Evolutionary conservation across 2,113 vertebrate genomes (phyloP).

Genomic region (Sorex fumeus): DNA sequence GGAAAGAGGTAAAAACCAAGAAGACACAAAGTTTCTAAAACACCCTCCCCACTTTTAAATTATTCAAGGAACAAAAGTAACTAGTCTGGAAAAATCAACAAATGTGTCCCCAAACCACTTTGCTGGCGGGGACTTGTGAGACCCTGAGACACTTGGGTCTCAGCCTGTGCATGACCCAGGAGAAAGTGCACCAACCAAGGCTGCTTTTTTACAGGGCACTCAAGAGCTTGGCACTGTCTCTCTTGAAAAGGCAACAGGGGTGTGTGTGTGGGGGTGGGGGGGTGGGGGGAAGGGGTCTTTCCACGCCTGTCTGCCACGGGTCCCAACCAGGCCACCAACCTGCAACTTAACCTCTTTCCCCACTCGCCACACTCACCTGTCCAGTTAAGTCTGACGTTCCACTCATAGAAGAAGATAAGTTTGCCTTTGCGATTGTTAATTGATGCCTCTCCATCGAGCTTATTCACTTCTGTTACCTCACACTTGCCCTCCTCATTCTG

Average conservation of each 20-base stretch:
- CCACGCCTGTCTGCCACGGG: background rate
- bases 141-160: background rate
- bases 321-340: background rate
- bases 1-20: background rate
- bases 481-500: conserved; percentile 93
- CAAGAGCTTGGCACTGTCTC: background rate
- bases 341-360: background rate
- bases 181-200: background rate
- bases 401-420: conserved; percentile 99
- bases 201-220: background rate
- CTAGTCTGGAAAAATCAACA: background rate
- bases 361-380: conserved; percentile 88
- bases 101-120: background rate
- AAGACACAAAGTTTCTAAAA: background rate
- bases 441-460: conserved; percentile 96
- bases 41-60: background rate
- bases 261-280: no score
- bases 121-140: background rate
- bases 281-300: background rate
- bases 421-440: conserved; percentile 99
- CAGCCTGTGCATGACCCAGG: background rate
- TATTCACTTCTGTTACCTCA: conserved; percentile 96
- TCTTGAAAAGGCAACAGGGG: background rate
- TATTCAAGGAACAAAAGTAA: background rate
- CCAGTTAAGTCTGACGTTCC: conserved; percentile 95